Conservation (phyloP, 2,888 invertebrate genomes). For the Hololepta plana region DNA sequence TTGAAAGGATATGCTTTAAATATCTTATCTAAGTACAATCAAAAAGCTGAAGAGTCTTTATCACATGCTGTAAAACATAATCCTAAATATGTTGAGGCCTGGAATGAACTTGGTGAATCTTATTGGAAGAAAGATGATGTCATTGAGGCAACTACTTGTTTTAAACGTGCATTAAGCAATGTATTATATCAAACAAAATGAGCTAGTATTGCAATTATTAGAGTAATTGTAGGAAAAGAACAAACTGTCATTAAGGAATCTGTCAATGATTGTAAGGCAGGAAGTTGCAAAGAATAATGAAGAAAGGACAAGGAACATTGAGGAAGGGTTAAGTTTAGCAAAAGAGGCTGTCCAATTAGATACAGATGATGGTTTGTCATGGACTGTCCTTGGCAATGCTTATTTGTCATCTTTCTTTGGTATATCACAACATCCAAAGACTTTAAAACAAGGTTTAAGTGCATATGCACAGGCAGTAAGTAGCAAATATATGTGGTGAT, state of each 20-base stretch:
- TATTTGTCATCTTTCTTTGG: constrained; percentile 66
- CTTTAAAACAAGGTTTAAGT: constrained; percentile 53
- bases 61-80: constrained; percentile 74
- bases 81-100: constrained; percentile 61
- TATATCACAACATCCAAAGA: constrained; percentile 50
- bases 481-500: constrained; percentile 13
- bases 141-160: constrained; percentile 64
- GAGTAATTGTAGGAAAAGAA: constrained; percentile 41
- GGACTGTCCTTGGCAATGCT: constrained; percentile 73
- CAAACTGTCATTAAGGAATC: constrained; percentile 55
- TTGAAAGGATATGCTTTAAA: constrained; percentile 60
- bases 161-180: constrained; percentile 56
- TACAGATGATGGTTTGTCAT: constrained; percentile 58
- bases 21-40: constrained; percentile 44
- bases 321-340: constrained; percentile 57
- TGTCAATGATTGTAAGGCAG: constrained; percentile 67
- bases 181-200: constrained; percentile 27
- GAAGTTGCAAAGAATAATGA: constrained; percentile 30
- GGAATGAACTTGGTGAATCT: constrained; percentile 80
- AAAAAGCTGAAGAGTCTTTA: constrained; percentile 52
- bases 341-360: constrained; percentile 69
- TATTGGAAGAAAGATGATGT: constrained; percentile 76
- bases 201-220: constrained; percentile 2
- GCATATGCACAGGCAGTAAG: constrained; percentile 67
- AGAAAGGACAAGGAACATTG: constrained; percentile 39